Evolutionary conservation across 2,113 vertebrate genomes (phyloP), one percentile per base, ranked within the genome.

Genomic region (Triplophysa dalaica): DNA sequence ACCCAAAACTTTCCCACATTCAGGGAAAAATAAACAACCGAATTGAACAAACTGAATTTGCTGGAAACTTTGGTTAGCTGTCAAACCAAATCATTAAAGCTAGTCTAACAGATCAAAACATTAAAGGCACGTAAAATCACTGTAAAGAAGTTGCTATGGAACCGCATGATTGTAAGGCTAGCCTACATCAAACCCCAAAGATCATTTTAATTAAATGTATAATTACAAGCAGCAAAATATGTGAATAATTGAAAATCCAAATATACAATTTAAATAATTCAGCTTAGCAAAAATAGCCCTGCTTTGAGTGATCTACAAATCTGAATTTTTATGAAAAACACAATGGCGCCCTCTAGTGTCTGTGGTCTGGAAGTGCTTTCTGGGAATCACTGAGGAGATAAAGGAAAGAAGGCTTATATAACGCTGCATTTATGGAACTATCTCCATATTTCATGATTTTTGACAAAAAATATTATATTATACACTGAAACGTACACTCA

Each of bases 321-420:
- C 8, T n/a, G 14, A 13, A 52, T 14, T 33, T 62, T 48, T 3
- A 0, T 70, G 16, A 17, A 66, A 52, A 22, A 21, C 8, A 65
- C 33, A 29, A 60, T 67, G 48, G 70, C 68, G 78, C 70, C 83
- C 60, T 79, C 85, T 73, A 81, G 78, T 70, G 79, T 65, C 67
- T 52, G 22, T 60, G 14, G 2, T 12, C 3, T 8, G 16, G 19
- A 21, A 75, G 1, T 10, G 19, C 8, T 54, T 45, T 45, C 3
- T 16, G 16, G 14, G 50, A 52, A 16, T 16, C 16, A 17, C 16
- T 52, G 26, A 5, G 50, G 50, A 52, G 48, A 45, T 1, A 45
- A 45, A 45, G 43, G 43, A 9, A 45, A 45, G 43, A 1, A 45
- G 11, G 43, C 43, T 45, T 45, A 45, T 45, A 45, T 45, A 45